Percentiles rank a stretch among this genome's conserved stretches.
These are phyloP conservation scores for Protobothrops flavoviridis DNA, from an alignment of 2,113 vertebrate species.

Conservation along the genomic window DNA sequence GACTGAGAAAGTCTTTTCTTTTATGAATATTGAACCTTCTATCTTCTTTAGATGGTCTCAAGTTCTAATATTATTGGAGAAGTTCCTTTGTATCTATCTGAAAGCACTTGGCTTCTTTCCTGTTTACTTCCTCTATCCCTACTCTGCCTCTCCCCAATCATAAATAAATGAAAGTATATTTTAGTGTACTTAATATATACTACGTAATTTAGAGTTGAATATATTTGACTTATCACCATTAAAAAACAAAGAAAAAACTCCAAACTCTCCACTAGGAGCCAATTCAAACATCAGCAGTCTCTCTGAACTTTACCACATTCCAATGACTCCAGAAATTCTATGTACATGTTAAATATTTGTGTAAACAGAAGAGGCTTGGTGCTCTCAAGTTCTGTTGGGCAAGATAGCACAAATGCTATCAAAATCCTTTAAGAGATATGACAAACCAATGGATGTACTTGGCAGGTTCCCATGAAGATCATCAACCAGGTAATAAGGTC, in stretches of 20 bases:
- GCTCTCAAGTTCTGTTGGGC: too few relatives aligned
- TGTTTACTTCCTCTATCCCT: neutral
- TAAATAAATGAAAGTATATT: neutral
- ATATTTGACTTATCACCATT: neutral
- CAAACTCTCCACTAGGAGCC: neutral
- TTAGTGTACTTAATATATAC: neutral
- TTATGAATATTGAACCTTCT: neutral
- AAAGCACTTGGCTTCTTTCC: neutral
- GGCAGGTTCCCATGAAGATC: too few relatives aligned
- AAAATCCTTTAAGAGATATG: too few relatives aligned
- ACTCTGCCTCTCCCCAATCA: neutral
- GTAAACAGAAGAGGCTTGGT: too few relatives aligned
- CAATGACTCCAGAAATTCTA: too few relatives aligned
- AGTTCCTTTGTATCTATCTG: neutral
- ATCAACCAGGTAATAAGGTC: neutral
- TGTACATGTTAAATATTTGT: too few relatives aligned
- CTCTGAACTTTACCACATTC: too few relatives aligned
- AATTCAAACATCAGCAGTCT: too few relatives aligned
- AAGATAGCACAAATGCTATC: too few relatives aligned
- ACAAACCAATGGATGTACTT: too few relatives aligned
- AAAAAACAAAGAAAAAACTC: neutral
- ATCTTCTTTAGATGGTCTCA: neutral
- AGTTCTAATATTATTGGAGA: neutral
- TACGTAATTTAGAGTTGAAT: neutral
- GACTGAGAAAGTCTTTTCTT: neutral